These are phyloP conservation scores for Drosophila parabipectinata DNA, from an alignment of 1,140 invertebrate species.

Conservation along the genomic window DNA sequence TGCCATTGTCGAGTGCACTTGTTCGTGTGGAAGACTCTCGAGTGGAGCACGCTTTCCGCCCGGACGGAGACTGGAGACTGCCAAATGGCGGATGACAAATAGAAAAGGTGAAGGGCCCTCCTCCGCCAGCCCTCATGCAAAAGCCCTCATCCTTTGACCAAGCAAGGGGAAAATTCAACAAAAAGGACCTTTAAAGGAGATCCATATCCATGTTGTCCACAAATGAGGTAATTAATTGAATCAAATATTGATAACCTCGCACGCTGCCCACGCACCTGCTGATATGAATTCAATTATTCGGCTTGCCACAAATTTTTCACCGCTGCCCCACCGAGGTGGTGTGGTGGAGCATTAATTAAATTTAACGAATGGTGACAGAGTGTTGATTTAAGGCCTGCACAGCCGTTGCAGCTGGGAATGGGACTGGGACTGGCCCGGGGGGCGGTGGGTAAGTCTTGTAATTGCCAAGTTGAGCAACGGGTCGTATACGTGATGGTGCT, in stretches of 20 bases:
- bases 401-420: conserved; percentile 26
- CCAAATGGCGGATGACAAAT: conserved; percentile 42
- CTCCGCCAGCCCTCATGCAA: not conserved
- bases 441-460: conserved; percentile 8
- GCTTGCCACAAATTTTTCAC: not conserved
- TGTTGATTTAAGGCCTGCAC: conserved; percentile 67
- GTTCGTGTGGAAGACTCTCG: conserved; percentile 37
- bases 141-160: not conserved
- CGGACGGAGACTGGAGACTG: conserved; percentile 35
- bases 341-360: conserved; percentile 65
- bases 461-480: conserved; percentile 32
- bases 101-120: conserved; percentile 28
- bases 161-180: not conserved
- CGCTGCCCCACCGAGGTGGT: too few species aligned
- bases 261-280: not conserved
- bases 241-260: not conserved
- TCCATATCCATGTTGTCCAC: too few species aligned
- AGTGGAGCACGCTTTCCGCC: conserved; percentile 47
- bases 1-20: conserved; percentile 34
- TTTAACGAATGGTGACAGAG: conserved; percentile 75
- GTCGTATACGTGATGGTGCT: conserved; percentile 45
- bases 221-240: conserved; percentile 5
- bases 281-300: conserved; percentile 1
- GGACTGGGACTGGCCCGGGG: not conserved
- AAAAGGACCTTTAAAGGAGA: too few species aligned